These are phyloP conservation scores for Andrena chrysosceles DNA, from an alignment of 2,888 invertebrate genomes.

Conservation along the genomic window DNA sequence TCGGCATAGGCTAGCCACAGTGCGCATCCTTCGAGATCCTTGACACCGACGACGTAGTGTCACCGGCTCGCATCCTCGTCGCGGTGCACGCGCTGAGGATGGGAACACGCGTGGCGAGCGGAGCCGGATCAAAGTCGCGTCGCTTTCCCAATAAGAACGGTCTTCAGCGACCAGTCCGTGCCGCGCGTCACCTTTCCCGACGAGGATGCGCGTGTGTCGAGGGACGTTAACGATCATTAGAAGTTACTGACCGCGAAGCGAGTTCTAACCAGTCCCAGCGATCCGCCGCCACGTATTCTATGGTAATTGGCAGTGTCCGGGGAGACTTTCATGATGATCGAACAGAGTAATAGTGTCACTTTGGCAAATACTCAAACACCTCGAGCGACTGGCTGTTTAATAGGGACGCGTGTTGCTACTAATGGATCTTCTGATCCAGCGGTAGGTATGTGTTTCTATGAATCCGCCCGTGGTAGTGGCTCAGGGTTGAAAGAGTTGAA, in stretches of 20 bases:
- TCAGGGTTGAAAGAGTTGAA: not conserved
- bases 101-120: slow-evolving; percentile 38
- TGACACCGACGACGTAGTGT: slow-evolving; percentile 77
- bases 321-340: slow-evolving; percentile 5
- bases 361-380: too few relatives aligned
- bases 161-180: slow-evolving; percentile 21
- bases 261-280: not conserved
- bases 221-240: slow-evolving; percentile 64
- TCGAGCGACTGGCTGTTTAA: too few relatives aligned
- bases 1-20: slow-evolving; percentile 72
- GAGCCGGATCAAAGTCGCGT: slow-evolving; percentile 65
- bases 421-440: too few relatives aligned
- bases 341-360: not conserved
- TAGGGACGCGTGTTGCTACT: too few relatives aligned
- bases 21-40: slow-evolving; percentile 79
- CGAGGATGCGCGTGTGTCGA: slow-evolving; percentile 27
- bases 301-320: slow-evolving; percentile 1
- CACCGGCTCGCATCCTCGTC: slow-evolving; percentile 49
- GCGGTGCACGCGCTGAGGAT: slow-evolving; percentile 10
- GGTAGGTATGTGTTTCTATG: not conserved
- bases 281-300: not conserved
- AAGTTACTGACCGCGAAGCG: slow-evolving; percentile 58
- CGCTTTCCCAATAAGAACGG: slow-evolving; percentile 68
- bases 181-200: slow-evolving; percentile 36
- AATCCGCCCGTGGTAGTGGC: not conserved